These are phyloP conservation scores for Cryptoprocta ferox DNA, from an alignment of 2,797 vertebrate genomes.

Conservation along the genomic window DNA sequence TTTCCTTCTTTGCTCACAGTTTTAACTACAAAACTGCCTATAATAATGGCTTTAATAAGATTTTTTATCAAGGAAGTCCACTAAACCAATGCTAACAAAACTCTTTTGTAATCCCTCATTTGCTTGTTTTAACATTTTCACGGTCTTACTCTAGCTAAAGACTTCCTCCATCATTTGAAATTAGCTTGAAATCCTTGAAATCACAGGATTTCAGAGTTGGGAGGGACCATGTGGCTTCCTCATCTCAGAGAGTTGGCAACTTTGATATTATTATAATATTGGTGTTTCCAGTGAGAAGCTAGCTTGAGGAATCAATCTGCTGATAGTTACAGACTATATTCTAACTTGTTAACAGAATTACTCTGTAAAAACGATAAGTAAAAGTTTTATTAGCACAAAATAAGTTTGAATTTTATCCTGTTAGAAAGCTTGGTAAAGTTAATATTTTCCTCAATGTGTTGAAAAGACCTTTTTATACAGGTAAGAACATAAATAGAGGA, in stretches of 20 bases:
- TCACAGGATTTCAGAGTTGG: slow-evolving; percentile 7
- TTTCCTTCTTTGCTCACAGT: background rate
- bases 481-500: background rate
- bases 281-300: background rate
- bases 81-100: slow-evolving; percentile 20
- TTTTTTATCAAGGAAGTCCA: slow-evolving; percentile 53
- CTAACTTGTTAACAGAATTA: slow-evolving; percentile 34
- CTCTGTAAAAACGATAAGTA: background rate
- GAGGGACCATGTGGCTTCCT: slow-evolving; percentile 33
- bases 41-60: slow-evolving; percentile 1
- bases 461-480: slow-evolving; percentile 16
- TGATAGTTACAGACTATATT: background rate
- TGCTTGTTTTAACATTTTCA: slow-evolving; percentile 43
- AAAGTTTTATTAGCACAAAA: slow-evolving; percentile 44
- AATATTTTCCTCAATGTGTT: slow-evolving; percentile 32
- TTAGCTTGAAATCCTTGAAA: slow-evolving; percentile 30
- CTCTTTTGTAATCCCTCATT: background rate
- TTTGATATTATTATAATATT: background rate
- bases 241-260: background rate
- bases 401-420: slow-evolving; percentile 50
- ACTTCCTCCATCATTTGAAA: slow-evolving; percentile 52
- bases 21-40: slow-evolving; percentile 10
- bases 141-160: slow-evolving; percentile 21
- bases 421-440: slow-evolving; percentile 49
- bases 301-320: background rate